Conservation (phyloP, 2,888 invertebrate species). For the Aleiodes alternator region DNA sequence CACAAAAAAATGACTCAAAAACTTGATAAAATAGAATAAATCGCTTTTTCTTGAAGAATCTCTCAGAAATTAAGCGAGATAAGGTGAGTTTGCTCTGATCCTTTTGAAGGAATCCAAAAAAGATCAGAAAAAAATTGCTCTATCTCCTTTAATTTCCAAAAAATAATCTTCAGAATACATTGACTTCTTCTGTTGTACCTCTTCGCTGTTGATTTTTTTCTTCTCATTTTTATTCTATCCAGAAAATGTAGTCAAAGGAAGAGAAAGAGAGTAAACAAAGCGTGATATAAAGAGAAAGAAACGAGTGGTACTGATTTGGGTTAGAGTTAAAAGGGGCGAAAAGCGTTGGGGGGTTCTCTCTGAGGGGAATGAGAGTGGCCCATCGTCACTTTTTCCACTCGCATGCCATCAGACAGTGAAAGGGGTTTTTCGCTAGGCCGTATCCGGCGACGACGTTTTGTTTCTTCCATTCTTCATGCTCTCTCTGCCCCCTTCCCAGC, state of each 20-base stretch:
- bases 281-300: constrained; percentile 29
- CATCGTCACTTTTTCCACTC: constrained; percentile 60
- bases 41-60: too few species aligned
- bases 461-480: constrained; percentile 34
- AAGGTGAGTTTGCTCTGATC: too few species aligned
- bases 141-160: too few species aligned
- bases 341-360: neutral
- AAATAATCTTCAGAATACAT: too few species aligned
- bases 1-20: too few species aligned
- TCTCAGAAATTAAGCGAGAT: too few species aligned
- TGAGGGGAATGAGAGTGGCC: constrained; percentile 29
- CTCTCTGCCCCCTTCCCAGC: constrained; percentile 4
- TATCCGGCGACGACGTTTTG: constrained; percentile 47
- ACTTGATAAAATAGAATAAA: too few species aligned
- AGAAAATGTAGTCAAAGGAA: neutral
- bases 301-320: constrained; percentile 1
- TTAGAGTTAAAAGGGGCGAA: constrained; percentile 12
- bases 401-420: constrained; percentile 61
- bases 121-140: too few species aligned
- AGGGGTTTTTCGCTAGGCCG: constrained; percentile 42
- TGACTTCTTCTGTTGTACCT: too few species aligned
- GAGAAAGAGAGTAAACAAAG: constrained; percentile 36
- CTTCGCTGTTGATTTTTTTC: neutral
- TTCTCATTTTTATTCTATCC: neutral
- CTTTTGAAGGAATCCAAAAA: too few species aligned